Base-by-base conservation (phyloP, 2,888 invertebrate genomes). In the Zonitis immaculata region DNA sequence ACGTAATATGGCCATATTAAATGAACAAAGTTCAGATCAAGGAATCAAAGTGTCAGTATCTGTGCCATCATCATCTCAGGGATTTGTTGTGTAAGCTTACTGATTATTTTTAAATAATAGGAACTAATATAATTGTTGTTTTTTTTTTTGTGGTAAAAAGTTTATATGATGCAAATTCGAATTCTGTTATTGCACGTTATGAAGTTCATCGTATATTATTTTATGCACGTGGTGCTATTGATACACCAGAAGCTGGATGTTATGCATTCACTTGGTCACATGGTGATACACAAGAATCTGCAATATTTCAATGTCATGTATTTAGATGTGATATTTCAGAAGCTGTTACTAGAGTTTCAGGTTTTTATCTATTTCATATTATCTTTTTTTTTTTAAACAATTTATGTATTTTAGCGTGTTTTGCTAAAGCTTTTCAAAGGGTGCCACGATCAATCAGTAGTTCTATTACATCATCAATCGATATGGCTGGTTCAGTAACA, bases 251-350 rank as follows among this genome's bases (percentile, higher is more conserved):
- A 66, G 87, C 89, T 0, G 86, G 91, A n/a, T 98, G 98, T 77
- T 98, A 98, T 79, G 97, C 97, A 7, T 97, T 98, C 77, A 97
- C 97, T 0, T 96, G 95, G 87, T 90, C 95, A 44, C 94, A 95
- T 72, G 95, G 95, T 1, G 92, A 93, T 67, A 88, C 88, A 27
- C 84, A 86, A 63, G 91, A 92, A 76, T 87, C 89, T 1, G 88
- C 92, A 44, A 87, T 96, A 57, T 96, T 95, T 76, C 92, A 96
- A 76, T 98, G 98, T 79, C 97, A 98, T 78, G 94, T 95, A 44
- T 99, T 98, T 78, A 85, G 95, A 53, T 97, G 96, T 77, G 92
- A 94, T 73, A 90, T 93, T 71, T 88, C 91, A 25, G 95, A 96
- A 74, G 95, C 95, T 30, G 95, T 96, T 70, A 85, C 80, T 53